These are phyloP conservation scores for Butastur rufipennis DNA, from an alignment of 2,113 vertebrate species.

Conservation along the genomic window DNA sequence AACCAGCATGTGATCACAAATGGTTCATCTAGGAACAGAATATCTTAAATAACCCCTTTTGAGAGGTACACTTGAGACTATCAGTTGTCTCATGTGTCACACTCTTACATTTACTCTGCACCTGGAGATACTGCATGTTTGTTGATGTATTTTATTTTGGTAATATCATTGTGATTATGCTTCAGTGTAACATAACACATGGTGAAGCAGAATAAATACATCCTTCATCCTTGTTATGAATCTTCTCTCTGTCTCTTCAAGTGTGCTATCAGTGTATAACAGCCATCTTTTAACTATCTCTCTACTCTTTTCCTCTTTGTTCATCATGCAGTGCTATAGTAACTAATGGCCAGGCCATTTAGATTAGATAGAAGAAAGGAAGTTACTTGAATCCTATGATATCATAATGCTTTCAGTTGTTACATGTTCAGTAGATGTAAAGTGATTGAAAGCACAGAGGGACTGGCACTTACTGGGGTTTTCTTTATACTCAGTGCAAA, in stretches of 20 bases:
- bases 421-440: background rate
- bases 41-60: background rate
- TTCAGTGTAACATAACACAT: background rate
- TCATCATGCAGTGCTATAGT: background rate
- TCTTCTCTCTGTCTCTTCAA: background rate
- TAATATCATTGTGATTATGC: conserved; percentile 13
- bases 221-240: background rate
- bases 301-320: background rate
- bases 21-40: background rate
- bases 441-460: background rate
- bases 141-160: conserved; percentile 6
- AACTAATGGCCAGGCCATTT: background rate
- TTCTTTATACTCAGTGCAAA: background rate
- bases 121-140: background rate
- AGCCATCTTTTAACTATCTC: background rate
- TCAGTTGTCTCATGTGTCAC: background rate
- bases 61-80: background rate
- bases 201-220: conserved; percentile 17
- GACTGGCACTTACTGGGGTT: background rate
- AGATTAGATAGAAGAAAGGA: background rate
- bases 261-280: background rate
- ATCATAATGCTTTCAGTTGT: background rate
- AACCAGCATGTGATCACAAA: background rate
- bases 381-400: background rate
- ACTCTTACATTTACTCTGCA: background rate